Evolutionary conservation across 2,888 invertebrate genomes (phyloP), one percentile per base, ranked within the genome.

Genomic region (Tridacna gigas): DNA sequence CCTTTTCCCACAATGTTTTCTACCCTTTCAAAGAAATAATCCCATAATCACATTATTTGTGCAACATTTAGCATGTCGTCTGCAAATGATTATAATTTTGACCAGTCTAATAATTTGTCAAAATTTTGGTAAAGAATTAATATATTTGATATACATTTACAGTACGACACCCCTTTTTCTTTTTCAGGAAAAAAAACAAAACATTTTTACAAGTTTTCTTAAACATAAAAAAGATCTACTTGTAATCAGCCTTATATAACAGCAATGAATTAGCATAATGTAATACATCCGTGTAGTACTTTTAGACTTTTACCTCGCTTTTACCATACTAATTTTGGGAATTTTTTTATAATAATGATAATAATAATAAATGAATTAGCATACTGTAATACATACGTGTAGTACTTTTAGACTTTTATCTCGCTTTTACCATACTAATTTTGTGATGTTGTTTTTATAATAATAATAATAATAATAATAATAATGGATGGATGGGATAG

Each of bases 401-500:
- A 65, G 2, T 65, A 65, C 37, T 37, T 37, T 37, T 7, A 37
- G 3, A 2, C 7, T 2, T 37, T 4, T 4, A 37, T 37, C 37
- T 37, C 7, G 2, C 37, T 37, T 37, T 37, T 7, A 37, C 7
- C 2, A 4, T 7, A 4, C 37, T 37, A 37, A 4, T 2, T 37
- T 37, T 37, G 37, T 2, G 7, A 37, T 37, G 7, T 37, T 37
- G 37, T 37, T 7, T 5, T 65, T 2, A 65, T 67, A 67, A 28
- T 28, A 67, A 67, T 67, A 67, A 67, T 28, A 37, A 28, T 67
- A 67, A 28, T 67, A 67, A 67, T 67, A 67, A 67, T 67, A 67
- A 56, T 5, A 56, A 22, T 51, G 15, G 11, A 51, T 13, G 11
- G 51, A 51, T 13, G n/a, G n/a, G n/a, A n/a, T n/a, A n/a, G n/a